Evolutionary conservation across 2,113 vertebrate genomes (phyloP).

Genomic region (Hydropotes inermis): DNA sequence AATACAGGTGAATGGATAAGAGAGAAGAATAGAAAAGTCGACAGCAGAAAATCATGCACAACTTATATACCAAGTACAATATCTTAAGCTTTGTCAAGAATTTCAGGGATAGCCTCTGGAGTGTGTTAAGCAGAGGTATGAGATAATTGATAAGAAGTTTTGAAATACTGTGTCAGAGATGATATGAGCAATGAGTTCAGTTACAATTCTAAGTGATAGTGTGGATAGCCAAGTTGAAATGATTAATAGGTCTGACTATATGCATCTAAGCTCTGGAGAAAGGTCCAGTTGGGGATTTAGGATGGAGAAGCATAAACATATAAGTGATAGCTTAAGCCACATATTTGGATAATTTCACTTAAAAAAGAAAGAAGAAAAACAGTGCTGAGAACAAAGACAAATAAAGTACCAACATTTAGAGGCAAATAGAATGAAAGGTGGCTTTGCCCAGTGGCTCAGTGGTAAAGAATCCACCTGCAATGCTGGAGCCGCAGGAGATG

Average conservation of each 20-base stretch:
- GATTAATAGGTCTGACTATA: background rate
- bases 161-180: background rate
- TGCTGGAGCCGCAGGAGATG: rapidly evolving
- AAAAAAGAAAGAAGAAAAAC: background rate
- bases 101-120: background rate
- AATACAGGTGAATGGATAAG: background rate
- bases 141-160: background rate
- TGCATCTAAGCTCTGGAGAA: background rate
- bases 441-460: background rate
- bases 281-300: background rate
- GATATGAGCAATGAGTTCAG: background rate
- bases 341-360: background rate
- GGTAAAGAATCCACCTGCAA: background rate
- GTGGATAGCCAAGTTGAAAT: background rate
- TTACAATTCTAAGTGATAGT: background rate
- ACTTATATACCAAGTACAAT: background rate
- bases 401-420: background rate
- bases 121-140: background rate
- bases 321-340: background rate
- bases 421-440: background rate
- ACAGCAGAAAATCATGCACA: background rate
- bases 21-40: background rate
- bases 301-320: background rate
- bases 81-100: background rate
- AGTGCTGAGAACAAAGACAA: background rate